Evolutionary conservation across 2,888 invertebrate genomes (phyloP), one percentile per base, ranked within the genome.

Genomic region (Euzophera pinguis): DNA sequence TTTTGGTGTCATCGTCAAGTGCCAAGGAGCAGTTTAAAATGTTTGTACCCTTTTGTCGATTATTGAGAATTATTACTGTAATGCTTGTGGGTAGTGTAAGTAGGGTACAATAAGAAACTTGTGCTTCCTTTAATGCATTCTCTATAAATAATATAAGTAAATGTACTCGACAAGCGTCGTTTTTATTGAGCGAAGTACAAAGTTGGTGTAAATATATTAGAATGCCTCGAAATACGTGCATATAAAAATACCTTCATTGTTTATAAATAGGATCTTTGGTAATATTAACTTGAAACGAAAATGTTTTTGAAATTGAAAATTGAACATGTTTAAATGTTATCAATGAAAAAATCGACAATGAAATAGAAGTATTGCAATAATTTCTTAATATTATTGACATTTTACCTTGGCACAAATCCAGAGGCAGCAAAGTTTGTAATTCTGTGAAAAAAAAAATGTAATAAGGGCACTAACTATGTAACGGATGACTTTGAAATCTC

Each of bases 1-100:
- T 68, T 69, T 73, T 67, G 83, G 88, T 88, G 88, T 88, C 88
- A 88, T 89, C 70, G 62, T 74, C 66, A 79, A 78, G 87, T 88
- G 88, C 88, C 88, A 88, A 86, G 72, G 85, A 78, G 85, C 75
- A 71, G 72, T 61, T 66, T 60, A 55, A 56, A 57, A 52, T 50
- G 49, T 22, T 22, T 22, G 22, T 50, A 50, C 49, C 49, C 49
- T 50, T 38, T 39, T n/a, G 48, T 39, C 13, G 39, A 35, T 27
- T 48, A 38, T 32, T 27, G 29, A 50, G 29, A 43, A 42, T 43
- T 51, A 51, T 35, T 51, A 55, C 74, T 81, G 75, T 82, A 78
- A 77, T 76, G 77, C 73, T 84, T 81, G 77, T 73, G 71, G 50
- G 67, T 74, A 72, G 64, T 62, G 57, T 75, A 74, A 73, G 68